Evolutionary conservation across 2,888 invertebrate species (phyloP), one percentile per base, ranked within the genome.

Genomic region (Isotomurus palustris): DNA sequence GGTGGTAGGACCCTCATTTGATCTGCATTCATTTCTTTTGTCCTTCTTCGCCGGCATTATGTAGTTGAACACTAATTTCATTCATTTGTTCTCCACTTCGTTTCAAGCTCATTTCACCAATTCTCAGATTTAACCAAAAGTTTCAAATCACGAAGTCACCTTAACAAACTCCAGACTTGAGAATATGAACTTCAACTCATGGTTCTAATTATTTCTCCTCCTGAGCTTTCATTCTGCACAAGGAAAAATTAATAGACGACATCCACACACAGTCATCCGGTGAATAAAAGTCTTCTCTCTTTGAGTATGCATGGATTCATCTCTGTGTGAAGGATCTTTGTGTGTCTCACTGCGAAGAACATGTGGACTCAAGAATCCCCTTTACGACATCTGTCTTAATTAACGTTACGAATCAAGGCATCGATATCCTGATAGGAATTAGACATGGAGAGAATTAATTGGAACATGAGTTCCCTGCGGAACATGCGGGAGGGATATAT

Each of bases 21-120:
- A 49, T 49, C 35, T 49, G 35, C 35, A 49, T 49, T 49, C 49
- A 49, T 35, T 35, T n/a, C 49, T 49, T 49, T 22, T 49, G 49
- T 49, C 49, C 49, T 32, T 17, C 17, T 17, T 49, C 29, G 35
- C 4, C n/a, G 19, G n/a, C n/a, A n/a, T n/a, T n/a, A n/a, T n/a
- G n/a, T n/a, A 21, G 19, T 49, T 29, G 10, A 27, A 32, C 19
- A 22, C 49, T 49, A 49, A 49, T 49, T 49, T 19, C 35, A 17
- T 49, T 32, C 10, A 49, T 49, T 49, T 22, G 35, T 49, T 35
- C 21, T 35, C 19, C 5, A n/a, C 21, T 43, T n/a, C n/a, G n/a
- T n/a, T n/a, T n/a, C n/a, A n/a, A n/a, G n/a, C n/a, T n/a, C n/a
- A n/a, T n/a, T n/a, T n/a, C n/a, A n/a, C n/a, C n/a, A n/a, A n/a